Evolutionary conservation across 1,140 invertebrate genomes (phyloP).

Genomic region (Branchinecta lynchi): DNA sequence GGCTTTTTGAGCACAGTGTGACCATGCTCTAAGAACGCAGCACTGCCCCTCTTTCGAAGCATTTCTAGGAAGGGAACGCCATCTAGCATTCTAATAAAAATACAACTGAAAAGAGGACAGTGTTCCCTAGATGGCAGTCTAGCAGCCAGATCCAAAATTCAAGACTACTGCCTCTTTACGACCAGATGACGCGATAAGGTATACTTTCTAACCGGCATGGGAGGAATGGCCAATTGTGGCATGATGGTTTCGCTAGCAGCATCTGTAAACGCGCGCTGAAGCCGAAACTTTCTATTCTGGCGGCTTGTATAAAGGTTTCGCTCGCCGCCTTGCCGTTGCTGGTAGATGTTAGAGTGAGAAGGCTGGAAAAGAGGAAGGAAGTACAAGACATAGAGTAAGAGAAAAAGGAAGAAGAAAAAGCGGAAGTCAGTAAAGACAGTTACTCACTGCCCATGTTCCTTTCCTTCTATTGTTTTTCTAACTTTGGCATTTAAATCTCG

Average conservation of each 20-base stretch:
- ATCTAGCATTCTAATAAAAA: too few relatives aligned
- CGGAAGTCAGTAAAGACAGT: neutral
- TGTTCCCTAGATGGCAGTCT: too few relatives aligned
- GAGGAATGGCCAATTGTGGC: constrained; percentile 16
- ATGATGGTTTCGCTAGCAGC: constrained; percentile 20
- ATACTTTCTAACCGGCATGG: constrained; percentile 15
- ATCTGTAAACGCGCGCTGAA: constrained; percentile 21
- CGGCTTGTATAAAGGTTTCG: neutral
- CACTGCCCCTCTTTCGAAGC: too few relatives aligned
- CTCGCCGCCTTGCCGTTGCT: neutral
- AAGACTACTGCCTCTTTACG: too few relatives aligned
- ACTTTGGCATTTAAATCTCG: too few relatives aligned
- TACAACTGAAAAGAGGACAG: too few relatives aligned
- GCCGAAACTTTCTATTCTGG: constrained; percentile 20
- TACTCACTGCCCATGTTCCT: neutral
- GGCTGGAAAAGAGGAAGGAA: constrained; percentile 17
- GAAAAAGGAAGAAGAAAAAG: constrained; percentile 13
- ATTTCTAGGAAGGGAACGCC: too few relatives aligned
- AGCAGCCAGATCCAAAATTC: too few relatives aligned
- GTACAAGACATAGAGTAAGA: constrained; percentile 14
- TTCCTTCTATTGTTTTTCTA: too few relatives aligned
- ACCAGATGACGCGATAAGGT: too few relatives aligned
- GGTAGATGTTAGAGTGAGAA: constrained; percentile 12
- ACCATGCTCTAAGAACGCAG: too few relatives aligned
- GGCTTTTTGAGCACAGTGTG: too few relatives aligned